phyloP scores from a whole-genome alignment of 2,113 vertebrate genomes.

The Dasyornis broadbenti region DNA sequence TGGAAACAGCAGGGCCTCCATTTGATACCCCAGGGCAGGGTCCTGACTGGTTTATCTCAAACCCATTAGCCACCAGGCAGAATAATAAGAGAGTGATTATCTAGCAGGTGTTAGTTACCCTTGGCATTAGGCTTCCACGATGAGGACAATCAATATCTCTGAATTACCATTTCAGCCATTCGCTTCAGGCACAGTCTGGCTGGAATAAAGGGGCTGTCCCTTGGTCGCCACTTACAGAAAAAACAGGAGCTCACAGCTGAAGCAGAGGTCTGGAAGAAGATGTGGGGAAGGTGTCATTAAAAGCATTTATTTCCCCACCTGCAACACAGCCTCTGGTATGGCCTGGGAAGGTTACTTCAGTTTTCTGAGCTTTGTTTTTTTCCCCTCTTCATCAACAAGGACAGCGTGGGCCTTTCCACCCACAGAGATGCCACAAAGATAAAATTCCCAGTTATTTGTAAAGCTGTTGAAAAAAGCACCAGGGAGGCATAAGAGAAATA shows the following conservation, averaged over 20 bases:
- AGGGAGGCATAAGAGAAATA: background rate
- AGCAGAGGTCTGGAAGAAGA: background rate
- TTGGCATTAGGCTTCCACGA: background rate
- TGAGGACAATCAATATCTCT: background rate
- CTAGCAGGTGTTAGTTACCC: background rate
- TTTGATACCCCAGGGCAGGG: background rate
- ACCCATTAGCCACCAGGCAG: background rate
- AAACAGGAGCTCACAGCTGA: background rate
- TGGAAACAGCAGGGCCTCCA: background rate
- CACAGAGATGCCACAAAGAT: background rate
- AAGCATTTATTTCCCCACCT: background rate
- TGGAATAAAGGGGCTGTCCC: background rate
- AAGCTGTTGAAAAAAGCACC: background rate
- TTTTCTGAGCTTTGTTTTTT: background rate
- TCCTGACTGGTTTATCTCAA: background rate
- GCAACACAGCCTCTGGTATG: background rate
- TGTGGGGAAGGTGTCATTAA: background rate
- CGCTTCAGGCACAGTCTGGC: background rate
- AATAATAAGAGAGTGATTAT: background rate
- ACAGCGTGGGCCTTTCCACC: background rate
- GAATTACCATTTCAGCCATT: background rate
- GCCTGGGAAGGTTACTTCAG: background rate
- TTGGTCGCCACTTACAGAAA: accelerated
- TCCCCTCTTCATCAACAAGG: background rate
- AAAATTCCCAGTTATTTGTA: background rate